phyloP scores from a whole-genome alignment of 2,888 invertebrate genomes.

The Anthophora plumipes region DNA sequence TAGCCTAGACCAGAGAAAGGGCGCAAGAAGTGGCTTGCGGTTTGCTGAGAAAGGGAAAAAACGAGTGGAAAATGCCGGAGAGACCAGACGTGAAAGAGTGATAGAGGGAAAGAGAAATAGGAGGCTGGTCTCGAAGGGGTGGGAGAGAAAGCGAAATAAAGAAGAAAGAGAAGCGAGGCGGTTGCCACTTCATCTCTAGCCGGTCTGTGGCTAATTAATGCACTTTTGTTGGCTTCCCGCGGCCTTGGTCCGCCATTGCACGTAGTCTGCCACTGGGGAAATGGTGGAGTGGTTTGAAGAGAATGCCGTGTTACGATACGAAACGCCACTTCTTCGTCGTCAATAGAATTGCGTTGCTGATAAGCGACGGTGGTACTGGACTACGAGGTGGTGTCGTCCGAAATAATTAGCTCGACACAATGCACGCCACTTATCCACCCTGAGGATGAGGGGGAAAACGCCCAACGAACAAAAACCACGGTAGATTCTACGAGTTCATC shows the following conservation, averaged over 20 bases:
- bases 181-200: slow-evolving; percentile 68
- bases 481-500: not conserved
- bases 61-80: not conserved
- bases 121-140: not conserved
- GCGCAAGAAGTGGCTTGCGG: slow-evolving; percentile 42
- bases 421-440: slow-evolving; percentile 11
- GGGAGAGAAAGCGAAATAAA: slow-evolving; percentile 31
- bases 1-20: not conserved
- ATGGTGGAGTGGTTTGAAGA: slow-evolving; percentile 27
- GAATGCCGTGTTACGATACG: slow-evolving; percentile 16
- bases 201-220: slow-evolving; percentile 75
- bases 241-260: slow-evolving; percentile 54
- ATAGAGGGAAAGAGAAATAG: not conserved
- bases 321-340: slow-evolving; percentile 5
- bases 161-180: slow-evolving; percentile 38
- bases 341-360: slow-evolving; percentile 34
- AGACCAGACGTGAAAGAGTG: not conserved
- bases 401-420: slow-evolving; percentile 66
- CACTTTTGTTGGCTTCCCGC: slow-evolving; percentile 73
- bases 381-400: slow-evolving; percentile 40
- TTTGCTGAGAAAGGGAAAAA: slow-evolving; percentile 15
- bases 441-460: not conserved
- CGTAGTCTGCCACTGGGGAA: slow-evolving; percentile 13
- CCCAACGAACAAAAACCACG: not conserved
- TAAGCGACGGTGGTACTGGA: slow-evolving; percentile 34